Base-by-base conservation (phyloP, 1,140 invertebrate genomes). In the Thaumatotibia leucotreta region DNA sequence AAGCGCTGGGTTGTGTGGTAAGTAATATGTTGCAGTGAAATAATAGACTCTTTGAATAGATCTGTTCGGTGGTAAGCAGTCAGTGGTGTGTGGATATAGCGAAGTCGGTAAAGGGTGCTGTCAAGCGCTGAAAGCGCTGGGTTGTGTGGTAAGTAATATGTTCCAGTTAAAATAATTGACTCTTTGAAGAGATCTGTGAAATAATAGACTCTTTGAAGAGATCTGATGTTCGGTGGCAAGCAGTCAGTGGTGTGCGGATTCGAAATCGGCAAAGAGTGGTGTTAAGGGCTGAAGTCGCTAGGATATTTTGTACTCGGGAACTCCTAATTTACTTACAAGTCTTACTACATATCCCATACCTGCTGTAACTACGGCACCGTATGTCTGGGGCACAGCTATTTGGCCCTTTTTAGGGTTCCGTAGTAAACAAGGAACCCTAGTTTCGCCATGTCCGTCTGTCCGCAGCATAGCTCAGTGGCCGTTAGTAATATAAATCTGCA, bases 51-150 rank as follows among this genome's bases (percentile, higher is more conserved):
- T 0, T 61, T 99, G 61, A 99, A 99, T 90, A 93, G 98, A 68
- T 98, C 99, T 99, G 98, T 98, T 99, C 89, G 98, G 98, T 31
- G 98, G 98, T 0, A 99, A 99, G 87, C 98, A 99, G 91, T 96
- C 98, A 0, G 95, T 98, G 0, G 95, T 99, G 35, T 99, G 98
- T 92, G 98, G 98, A 8, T 99, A 99, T 85, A 98, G 98, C 2
- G 98, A 99, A 93, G 98, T 99, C 31, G 98, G 98, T 20, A 99
- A 99, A 93, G 98, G 98, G 4, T 99, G 98, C 92, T 97, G 97
- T 77, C 97, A 98, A 87, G 97, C 98, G 1, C 91, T 99, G 4
- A 98, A 98, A 88, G 98, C 97, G 0, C 93, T 99, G 61, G 98
- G 98, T 17, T 97, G 97, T 91, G 96, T 98, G 78, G 97, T 91